Evolutionary conservation across 64 coral and sea anemone genomes (phyloP), one percentile per base, ranked within the genome.

Genomic region (Stichodactyla helianthus): DNA sequence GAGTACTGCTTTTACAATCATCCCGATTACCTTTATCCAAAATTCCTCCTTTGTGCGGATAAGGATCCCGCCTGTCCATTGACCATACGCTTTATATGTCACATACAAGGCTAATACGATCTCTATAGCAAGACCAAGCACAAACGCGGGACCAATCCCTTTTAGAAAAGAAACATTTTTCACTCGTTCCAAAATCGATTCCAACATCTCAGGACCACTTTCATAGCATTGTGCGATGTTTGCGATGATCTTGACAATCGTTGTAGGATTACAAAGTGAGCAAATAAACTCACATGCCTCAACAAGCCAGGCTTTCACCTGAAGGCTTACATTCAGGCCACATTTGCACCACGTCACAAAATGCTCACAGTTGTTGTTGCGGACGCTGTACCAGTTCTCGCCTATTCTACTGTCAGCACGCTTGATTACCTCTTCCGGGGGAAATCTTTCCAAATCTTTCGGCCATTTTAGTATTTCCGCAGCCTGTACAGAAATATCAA

Each of bases 331-430:
- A 1, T 77, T 85, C 71, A 89, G 28, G 20, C 63, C 92, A 82
- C 92, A 93, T 13, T 83, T 76, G 58, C 92, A 93, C 84, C 83
- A 87, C 18, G 60, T 93, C 16, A 89, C 88, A 23, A 93, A 89
- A 27, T 78, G 56, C 22, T 93, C 92, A 51, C 92, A 93, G 77
- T 93, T 93, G 28, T 93, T 93, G 6, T 82, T 67, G 6, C 44
- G 16, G 13, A 87, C 0, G 55, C 86, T 51, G 54, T 93, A 93
- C n/a, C 55, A 86, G 17, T 65, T 51, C 31, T 79, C 31, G 4
- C 6, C 17, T 15, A 56, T 60, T 35, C 92, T 82, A 8, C 62
- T 8, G 15, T 35, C 1, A 71, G 92, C 92, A 35, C 88, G 53
- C 51, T 53, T 28, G 59, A 82, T 25, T 7, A 87, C 59, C 51